A percentile compares a stretch with the other conserved stretches of the same genome.
These are phyloP conservation scores for Beris morrisii DNA, from an alignment of 2,888 invertebrate genomes.

Conservation along the genomic window DNA sequence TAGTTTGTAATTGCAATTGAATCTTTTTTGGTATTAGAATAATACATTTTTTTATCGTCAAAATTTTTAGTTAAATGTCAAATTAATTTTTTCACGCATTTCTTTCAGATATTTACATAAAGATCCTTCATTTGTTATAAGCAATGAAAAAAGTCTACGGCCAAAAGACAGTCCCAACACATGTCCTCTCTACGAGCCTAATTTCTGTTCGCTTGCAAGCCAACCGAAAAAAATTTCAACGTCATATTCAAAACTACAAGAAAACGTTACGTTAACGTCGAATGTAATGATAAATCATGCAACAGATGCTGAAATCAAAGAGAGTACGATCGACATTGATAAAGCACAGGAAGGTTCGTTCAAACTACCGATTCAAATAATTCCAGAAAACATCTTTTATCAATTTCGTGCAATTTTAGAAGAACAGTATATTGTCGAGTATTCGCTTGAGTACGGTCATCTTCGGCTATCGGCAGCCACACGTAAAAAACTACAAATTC, in stretches of 20 bases:
- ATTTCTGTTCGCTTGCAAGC: too few species aligned
- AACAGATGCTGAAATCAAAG: not conserved
- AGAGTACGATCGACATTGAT: not conserved
- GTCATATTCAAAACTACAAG: too few species aligned
- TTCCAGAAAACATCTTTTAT: not conserved
- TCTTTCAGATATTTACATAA: conserved; percentile 3
- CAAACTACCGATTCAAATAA: not conserved
- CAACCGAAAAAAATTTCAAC: too few species aligned
- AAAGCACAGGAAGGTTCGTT: conserved; percentile 1
- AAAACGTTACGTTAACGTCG: too few species aligned
- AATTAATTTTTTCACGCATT: not conserved
- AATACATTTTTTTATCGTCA: too few species aligned
- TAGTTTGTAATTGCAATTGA: too few species aligned
- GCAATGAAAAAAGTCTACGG: not conserved
- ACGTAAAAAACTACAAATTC: conserved; percentile 84
- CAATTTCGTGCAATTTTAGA: conserved; percentile 57
- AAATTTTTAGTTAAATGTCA: too few species aligned
- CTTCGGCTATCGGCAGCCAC: conserved; percentile 85
- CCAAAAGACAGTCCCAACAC: not conserved
- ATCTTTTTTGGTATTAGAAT: too few species aligned
- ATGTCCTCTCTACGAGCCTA: too few species aligned
- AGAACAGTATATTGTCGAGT: conserved; percentile 96
- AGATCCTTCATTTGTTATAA: not conserved
- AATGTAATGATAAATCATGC: too few species aligned
- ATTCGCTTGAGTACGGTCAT: conserved; percentile 96